phyloP scores from a whole-genome alignment of 2,113 vertebrate species.

The Callocephalon fimbriatum region DNA sequence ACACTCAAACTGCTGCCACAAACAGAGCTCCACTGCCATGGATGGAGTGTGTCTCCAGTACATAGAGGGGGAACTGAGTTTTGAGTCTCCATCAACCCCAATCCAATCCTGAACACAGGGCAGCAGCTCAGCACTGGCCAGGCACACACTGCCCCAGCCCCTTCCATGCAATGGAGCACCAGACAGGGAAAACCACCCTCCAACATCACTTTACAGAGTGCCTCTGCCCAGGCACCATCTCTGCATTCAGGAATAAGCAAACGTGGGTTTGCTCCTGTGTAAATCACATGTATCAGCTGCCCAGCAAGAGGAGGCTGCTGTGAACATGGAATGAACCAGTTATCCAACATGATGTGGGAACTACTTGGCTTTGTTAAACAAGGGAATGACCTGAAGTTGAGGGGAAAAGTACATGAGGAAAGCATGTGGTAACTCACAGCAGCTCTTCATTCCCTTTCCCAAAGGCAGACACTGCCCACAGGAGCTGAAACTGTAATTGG shows the following conservation, averaged over 20 bases:
- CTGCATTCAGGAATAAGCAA: neutral
- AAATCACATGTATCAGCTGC: rapidly evolving
- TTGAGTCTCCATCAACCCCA: neutral
- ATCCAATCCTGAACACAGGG: neutral
- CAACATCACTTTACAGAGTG: neutral
- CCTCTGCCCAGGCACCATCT: neutral
- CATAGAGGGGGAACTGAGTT: neutral
- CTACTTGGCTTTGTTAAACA: neutral
- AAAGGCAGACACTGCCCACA: neutral
- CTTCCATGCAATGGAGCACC: rapidly evolving
- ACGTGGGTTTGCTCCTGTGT: neutral
- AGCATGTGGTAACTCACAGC: neutral
- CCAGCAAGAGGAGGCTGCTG: rapidly evolving
- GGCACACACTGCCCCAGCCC: neutral
- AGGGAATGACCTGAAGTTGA: neutral
- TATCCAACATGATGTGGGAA: rapidly evolving
- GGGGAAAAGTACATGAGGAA: neutral
- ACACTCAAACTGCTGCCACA: neutral
- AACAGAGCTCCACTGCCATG: neutral
- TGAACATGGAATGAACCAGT: neutral
- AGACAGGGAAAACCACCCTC: neutral
- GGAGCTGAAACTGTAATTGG: neutral
- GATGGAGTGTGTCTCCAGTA: neutral
- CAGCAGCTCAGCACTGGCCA: neutral
- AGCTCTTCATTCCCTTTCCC: neutral